Percentiles rank a stretch among this genome's conserved stretches.
Conservation (phyloP, 2,113 vertebrate genomes). For the Nannospalax galili region DNA sequence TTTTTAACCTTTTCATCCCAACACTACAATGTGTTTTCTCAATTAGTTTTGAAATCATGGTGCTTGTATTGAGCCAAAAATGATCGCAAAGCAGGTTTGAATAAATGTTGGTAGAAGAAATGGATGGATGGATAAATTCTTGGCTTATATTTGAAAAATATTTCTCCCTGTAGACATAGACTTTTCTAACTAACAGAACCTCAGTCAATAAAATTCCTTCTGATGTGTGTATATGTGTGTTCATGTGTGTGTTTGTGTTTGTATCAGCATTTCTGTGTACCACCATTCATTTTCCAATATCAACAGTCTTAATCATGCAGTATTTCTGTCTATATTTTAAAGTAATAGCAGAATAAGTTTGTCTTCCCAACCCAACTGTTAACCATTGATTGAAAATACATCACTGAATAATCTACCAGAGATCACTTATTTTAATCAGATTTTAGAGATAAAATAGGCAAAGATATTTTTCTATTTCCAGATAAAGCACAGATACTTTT, state of each 20-base stretch:
- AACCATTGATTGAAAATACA: neutral
- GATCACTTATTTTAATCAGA: neutral
- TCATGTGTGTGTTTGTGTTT: neutral
- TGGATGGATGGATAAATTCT: neutral
- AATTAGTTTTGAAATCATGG: neutral
- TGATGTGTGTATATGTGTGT: neutral
- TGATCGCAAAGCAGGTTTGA: neutral
- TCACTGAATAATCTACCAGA: neutral
- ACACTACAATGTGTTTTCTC: neutral
- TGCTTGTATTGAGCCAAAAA: neutral
- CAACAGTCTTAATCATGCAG: neutral
- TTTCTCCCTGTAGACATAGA: neutral
- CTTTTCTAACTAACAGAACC: neutral
- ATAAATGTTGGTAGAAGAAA: neutral
- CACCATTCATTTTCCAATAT: neutral
- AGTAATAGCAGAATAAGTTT: neutral
- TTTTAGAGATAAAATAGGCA: neutral
- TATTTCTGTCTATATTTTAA: neutral
- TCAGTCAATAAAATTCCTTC: neutral
- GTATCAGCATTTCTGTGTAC: fast-evolving
- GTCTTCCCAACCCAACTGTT: neutral
- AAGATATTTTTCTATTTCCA: neutral
- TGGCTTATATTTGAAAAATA: neutral
- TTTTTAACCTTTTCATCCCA: neutral
- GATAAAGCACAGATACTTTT: neutral